Evolutionary conservation across 2,797 vertebrate species (phyloP).

Genomic region (Rousettus madagascariensis): DNA sequence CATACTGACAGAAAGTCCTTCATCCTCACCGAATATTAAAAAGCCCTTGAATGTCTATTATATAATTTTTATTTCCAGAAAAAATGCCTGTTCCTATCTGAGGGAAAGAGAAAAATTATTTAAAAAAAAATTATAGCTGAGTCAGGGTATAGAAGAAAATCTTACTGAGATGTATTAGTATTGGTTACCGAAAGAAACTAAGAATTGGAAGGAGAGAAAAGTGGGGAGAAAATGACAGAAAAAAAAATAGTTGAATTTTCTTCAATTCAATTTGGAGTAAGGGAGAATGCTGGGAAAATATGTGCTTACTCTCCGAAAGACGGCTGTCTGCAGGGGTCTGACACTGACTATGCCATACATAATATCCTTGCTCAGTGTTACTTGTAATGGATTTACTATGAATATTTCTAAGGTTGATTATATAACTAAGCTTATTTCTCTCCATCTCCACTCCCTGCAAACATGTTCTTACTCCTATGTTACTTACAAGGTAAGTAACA

Average conservation of each 20-base stretch:
- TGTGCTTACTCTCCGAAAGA: neutral
- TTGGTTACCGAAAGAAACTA: neutral
- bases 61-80: conserved; percentile 17
- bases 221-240: neutral
- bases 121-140: conserved; percentile 37
- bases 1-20: neutral
- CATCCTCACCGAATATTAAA: neutral
- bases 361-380: neutral
- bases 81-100: neutral
- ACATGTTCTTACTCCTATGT: neutral
- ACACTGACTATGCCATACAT: neutral
- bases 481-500: neutral
- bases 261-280: neutral
- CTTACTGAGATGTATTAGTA: neutral
- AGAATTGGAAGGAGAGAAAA: neutral
- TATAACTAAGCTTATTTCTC: neutral
- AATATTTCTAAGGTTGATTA: neutral
- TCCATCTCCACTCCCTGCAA: neutral
- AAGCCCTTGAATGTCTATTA: neutral
- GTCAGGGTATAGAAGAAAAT: conserved; percentile 27
- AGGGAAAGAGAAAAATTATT: neutral
- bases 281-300: neutral
- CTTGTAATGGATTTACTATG: neutral
- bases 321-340: neutral
- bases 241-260: neutral